Evolutionary conservation across 2,888 invertebrate species (phyloP), one percentile per base, ranked within the genome.

Genomic region (Microplitis deprimator): DNA sequence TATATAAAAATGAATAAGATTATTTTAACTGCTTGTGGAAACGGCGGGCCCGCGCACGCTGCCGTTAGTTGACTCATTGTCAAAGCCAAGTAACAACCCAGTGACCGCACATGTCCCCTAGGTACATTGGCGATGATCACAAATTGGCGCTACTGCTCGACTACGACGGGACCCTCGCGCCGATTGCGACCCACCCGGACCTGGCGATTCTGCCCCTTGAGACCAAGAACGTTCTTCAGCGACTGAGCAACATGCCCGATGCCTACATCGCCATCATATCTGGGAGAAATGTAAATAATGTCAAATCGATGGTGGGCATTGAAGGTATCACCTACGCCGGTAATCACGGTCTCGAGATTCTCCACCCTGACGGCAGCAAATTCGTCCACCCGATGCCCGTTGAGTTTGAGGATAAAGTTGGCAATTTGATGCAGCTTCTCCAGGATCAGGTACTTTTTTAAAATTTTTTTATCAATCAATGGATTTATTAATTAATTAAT

Each of bases 331-430:
- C 97, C 0, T 97, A 97, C 87, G 97, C 97, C 0, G 97, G 97
- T 50, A 96, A 95, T 90, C 96, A 97, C 86, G 97, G 96, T 0
- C 89, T 97, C 79, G 96, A 97, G 91, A 96, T 97, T 85, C 89
- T 96, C 10, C 97, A 97, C 89, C 96, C 97, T 0, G 97, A 97
- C 85, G 96, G 96, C 75, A 96, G 95, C 85, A 96, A 95, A 90
- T 97, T 97, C 87, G 95, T 96, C 0, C 96, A 96, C 89, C 96
- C 97, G 0, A 96, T 97, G 96, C 97, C 97, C 0, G 93, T 94
- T 81, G 96, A 96, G 85, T 94, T 94, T 82, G 95, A 96, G 84
- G 94, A 93, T 80, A 96, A 95, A 89, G 96, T 96, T 59, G 94
- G 93, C 13, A 93, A 93, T 76, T 91, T 97, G 60, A 92, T 96